Evolutionary conservation across 2,888 invertebrate genomes (phyloP), one percentile per base, ranked within the genome.

Genomic region (Metopia argyrocephala): DNA sequence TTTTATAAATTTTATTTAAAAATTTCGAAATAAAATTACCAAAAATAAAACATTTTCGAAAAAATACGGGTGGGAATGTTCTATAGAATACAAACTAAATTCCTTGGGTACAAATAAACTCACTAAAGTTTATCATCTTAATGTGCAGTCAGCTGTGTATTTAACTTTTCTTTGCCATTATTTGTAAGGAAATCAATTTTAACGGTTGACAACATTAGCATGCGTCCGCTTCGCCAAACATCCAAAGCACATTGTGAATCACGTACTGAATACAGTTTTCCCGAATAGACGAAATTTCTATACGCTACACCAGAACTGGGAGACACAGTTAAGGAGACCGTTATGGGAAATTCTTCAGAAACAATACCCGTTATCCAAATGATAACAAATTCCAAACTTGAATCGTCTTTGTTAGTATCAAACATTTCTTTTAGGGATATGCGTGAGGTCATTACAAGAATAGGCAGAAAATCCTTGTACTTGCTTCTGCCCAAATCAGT

Each of bases 281-380:
- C 85, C 28, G 88, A 87, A 7, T 86, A 86, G 5, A 87, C 88
- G 18, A 84, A 52, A n/a, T 87, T 85, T 15, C 85, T 85, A 46
- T 82, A 86, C 31, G 73, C 82, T 6, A 21, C 73, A 52, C 69
- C 83, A 20, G 64, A 80, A 65, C 76, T 74, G 0, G 87, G 84
- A 88, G 88, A 89, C 2, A 88, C 83, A 2, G 87, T 84, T 9
- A 90, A 6, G 48, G 86, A 87, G 20, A 84, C 87, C 7, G 82
- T 83, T 5, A 88, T 71, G 1, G 84, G 83, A 5, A 85, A 52
- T 15, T 87, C 83, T 0, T 84, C 82, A 3, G 87, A 85, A 7
- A 84, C 81, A 23, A 88, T 74, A 45, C 88, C 87, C 1, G 87
- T 87, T 23, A 90, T 65, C 90, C 89, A 89, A 45, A 90, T 84